These are phyloP conservation scores for Elmis aenea DNA, from an alignment of 2,888 invertebrate species.

Conservation along the genomic window DNA sequence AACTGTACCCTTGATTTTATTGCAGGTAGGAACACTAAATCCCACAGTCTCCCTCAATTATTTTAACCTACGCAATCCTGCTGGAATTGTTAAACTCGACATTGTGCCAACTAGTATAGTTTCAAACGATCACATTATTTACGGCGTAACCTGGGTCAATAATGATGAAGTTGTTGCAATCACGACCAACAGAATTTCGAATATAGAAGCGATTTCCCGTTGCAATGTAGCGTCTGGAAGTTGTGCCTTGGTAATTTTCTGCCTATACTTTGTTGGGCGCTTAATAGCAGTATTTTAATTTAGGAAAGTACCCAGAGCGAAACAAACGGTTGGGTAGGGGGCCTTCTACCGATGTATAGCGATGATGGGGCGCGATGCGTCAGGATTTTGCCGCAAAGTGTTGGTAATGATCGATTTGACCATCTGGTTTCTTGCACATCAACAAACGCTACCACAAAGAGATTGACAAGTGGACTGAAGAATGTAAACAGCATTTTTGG, in stretches of 20 bases:
- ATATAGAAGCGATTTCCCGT: constrained; percentile 48
- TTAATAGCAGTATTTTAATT: constrained; percentile 6
- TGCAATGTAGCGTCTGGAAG: constrained; percentile 9
- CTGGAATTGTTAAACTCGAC: constrained; percentile 12
- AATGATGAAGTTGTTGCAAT: constrained; percentile 62
- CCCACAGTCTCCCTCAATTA: constrained; percentile 66
- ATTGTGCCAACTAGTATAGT: constrained; percentile 51
- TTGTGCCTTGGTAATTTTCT: constrained; percentile 9
- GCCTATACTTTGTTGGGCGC: not conserved
- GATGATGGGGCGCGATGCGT: constrained; percentile 41
- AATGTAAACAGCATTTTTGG: constrained; percentile 58
- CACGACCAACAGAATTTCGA: constrained; percentile 86
- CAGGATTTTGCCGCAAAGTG: constrained; percentile 32
- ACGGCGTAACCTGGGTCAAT: constrained; percentile 70
- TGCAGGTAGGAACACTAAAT: constrained; percentile 66
- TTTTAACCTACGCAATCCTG: constrained; percentile 48
- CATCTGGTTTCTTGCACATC: constrained; percentile 36
- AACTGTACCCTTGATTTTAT: no score
- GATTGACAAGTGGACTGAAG: constrained; percentile 55
- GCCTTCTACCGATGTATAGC: constrained; percentile 53
- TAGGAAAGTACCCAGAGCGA: constrained; percentile 51
- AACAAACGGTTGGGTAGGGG: constrained; percentile 66
- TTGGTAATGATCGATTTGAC: constrained; percentile 31
- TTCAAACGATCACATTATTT: constrained; percentile 61
- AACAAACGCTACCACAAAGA: constrained; percentile 32